Conservation (phyloP, 1,140 invertebrate species). For the Harlomillsia oculata region DNA sequence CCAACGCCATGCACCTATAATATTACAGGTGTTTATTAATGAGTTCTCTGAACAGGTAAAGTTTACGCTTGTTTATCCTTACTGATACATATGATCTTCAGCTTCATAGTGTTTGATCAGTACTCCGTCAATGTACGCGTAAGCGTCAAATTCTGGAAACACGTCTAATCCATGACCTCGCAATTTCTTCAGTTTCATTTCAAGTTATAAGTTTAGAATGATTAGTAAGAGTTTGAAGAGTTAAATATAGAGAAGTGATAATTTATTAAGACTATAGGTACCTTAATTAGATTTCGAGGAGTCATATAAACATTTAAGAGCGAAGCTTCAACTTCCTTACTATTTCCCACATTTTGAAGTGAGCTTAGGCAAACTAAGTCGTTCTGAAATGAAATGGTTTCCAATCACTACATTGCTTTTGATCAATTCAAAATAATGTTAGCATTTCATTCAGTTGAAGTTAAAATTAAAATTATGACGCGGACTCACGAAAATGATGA, state of each 20-base stretch:
- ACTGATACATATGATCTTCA: slow-evolving; percentile 66
- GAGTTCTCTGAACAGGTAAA: neutral
- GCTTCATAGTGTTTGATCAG: slow-evolving; percentile 61
- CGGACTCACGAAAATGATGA: slow-evolving; percentile 48
- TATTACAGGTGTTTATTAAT: too few relatives aligned
- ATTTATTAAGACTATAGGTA: too few relatives aligned
- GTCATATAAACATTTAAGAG: slow-evolving; percentile 47
- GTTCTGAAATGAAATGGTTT: slow-evolving; percentile 39
- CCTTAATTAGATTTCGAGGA: slow-evolving; percentile 45
- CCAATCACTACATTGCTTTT: neutral
- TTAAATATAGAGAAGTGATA: too few relatives aligned
- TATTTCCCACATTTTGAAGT: slow-evolving; percentile 48
- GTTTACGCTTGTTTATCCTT: neutral
- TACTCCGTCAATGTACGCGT: slow-evolving; percentile 65
- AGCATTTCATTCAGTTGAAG: neutral
- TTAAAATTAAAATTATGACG: neutral
- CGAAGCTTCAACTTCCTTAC: slow-evolving; percentile 46
- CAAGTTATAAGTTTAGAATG: too few relatives aligned
- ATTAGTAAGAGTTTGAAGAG: too few relatives aligned
- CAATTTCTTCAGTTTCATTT: slow-evolving; percentile 60
- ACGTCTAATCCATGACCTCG: slow-evolving; percentile 68
- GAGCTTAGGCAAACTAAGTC: slow-evolving; percentile 48
- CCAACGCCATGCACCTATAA: slow-evolving; percentile 61
- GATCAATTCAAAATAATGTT: neutral
- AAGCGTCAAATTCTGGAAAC: slow-evolving; percentile 77